Base-by-base conservation (phyloP, 2,888 invertebrate species). In the Augochlorella aurata region DNA sequence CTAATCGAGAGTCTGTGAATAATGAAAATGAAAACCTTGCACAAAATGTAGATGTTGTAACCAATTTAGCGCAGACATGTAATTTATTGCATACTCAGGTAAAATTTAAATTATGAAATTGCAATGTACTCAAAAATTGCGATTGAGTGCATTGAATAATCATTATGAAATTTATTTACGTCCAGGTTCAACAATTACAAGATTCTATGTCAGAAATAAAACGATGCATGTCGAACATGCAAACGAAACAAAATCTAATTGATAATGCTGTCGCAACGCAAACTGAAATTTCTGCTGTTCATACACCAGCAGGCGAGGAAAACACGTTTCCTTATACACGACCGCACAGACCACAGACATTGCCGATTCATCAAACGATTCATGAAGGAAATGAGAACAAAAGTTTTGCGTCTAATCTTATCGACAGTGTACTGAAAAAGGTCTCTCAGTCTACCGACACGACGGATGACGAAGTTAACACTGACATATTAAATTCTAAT, bases 201-300 rank as follows among this genome's bases (percentile, higher is more conserved):
- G 95, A 95, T 79, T 96, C 97, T 38, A 97, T 97, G 96, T 96
- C 96, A 84, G 96, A 97, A 90, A 96, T 97, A 85, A 94, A 97
- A 84, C 95, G 96, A 79, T 96, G 96, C 66, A 96, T 97, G 93
- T 95, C 96, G 3, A 90, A 79, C 47, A 91, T 93, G 90, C 92
- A 92, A 47, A 86, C 90, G 8, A 91, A 88, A 78, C 72, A 86
- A 2, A 72, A 74, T 5, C 82, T 87, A 29, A 86, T 92, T 1
- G 94, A 94, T 81, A 93, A 94, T 80, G 95, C 95, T 18, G 95
- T 95, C 86, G 95, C 95, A 77, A 97, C 97, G 10, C 97, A 97
- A 94, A 97, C 97, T 0, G 97, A 97, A 94, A 96, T 97, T 87
- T 95, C 96, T 16, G 97, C 97, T 0, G 96, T 97, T 12, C 95